Base-by-base conservation (phyloP, 2,888 invertebrate species). In the Smittia sp. region DNA sequence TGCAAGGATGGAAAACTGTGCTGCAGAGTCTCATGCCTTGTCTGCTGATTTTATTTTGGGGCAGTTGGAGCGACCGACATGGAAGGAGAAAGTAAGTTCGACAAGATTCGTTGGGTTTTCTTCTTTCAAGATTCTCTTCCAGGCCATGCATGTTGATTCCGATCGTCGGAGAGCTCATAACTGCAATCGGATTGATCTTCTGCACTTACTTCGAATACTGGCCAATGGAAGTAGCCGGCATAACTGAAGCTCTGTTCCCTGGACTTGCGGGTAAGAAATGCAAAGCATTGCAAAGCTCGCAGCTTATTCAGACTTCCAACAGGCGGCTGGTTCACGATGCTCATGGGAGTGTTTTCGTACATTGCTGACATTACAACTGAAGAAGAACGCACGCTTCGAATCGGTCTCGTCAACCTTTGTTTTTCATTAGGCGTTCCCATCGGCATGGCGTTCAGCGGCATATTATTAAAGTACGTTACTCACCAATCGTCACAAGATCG, bases 261-360 rank as follows among this genome's bases (percentile, higher is more conserved):
- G 92, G 92, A 0, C 79, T 93, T 6, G 91, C 92, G 0, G 82
- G 75, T 74, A 62, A 27, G 22, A 4, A 13, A 58, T 18, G 18
- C 3, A 58, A 20, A 18, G 6, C 46, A 18, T n/a, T n/a, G n/a
- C n/a, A 39, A 9, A 13, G 39, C 7, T 9, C 11, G 13, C 15
- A 52, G 18, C 6, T 66, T 18, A 38, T 18, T 1, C 1, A 25
- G 2, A 54, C 1, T 46, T 25, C 9, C 15, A 13, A 4, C 39
- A 75, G 91, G 93, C 9, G 93, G 93, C 7, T 93, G 93, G 93
- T 92, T 92, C 80, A 92, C 92, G 32, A 92, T 93, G 92, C 89
- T 93, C 77, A 93, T 93, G 92, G 92, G 92, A 20, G 89, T 94
- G 76, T 92, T 95, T 82, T 92, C 93, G 82, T 95, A 94, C 79